phyloP scores from a whole-genome alignment of 2,797 vertebrate genomes.

The Anisognathus igniventris region DNA sequence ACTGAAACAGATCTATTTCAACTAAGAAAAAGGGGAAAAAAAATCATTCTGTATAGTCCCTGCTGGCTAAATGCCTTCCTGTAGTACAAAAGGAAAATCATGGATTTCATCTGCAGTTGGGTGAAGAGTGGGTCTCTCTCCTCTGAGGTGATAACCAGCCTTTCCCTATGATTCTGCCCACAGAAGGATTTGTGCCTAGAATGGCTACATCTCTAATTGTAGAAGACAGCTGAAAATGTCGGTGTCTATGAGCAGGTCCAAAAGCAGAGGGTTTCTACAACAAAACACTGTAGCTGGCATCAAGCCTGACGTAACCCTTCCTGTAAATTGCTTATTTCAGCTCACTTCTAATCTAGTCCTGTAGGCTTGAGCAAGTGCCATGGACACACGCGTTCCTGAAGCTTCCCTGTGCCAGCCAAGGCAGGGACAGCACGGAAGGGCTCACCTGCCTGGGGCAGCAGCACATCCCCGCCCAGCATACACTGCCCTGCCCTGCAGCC shows the following conservation, averaged over 20 bases:
- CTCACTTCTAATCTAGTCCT: background rate
- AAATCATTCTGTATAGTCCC: background rate
- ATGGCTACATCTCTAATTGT: background rate
- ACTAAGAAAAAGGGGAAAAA: background rate
- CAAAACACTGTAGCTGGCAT: background rate
- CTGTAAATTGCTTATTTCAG: background rate
- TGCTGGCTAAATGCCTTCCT: background rate
- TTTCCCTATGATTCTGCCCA: background rate
- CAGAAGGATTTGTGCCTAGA: background rate
- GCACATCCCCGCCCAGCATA: accelerated
- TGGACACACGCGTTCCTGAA: accelerated
- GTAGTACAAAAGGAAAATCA: background rate
- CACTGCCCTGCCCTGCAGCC: accelerated
- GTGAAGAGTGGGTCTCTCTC: background rate
- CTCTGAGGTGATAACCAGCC: background rate
- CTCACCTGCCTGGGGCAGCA: background rate
- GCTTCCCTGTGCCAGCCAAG: accelerated
- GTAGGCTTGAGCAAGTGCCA: accelerated
- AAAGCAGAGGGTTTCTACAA: background rate
- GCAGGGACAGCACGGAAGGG: accelerated
- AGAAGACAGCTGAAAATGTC: background rate
- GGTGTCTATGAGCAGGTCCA: background rate
- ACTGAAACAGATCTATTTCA: background rate
- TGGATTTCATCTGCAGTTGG: background rate
- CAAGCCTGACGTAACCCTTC: background rate